Evolutionary conservation across 2,797 vertebrate genomes (phyloP), one percentile per base, ranked within the genome.

Genomic region (Peromyscus aztecus): DNA sequence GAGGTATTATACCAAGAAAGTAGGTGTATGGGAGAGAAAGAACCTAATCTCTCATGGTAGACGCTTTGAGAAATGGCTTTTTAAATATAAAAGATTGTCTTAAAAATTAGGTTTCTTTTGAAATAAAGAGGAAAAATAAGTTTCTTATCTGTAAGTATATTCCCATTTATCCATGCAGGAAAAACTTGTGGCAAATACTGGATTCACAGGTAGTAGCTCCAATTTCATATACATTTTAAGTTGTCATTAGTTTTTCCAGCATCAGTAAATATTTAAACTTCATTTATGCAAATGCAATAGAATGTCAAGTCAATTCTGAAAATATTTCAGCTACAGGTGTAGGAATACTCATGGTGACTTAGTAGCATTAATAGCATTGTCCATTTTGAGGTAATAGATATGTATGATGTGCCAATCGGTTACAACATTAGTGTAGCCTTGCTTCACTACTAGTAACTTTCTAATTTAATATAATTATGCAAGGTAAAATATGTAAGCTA

Each of bases 281-380:
- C 6, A 90, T 65, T 95, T 71, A 81, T 3, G 52, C 52, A 43
- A 67, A 94, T 43, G 46, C 37, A 92, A 0, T 77, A 86, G 16
- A 67, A 85, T 73, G 34, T 52, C 52, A 89, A 94, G 43, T 63
- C 12, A 94, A 63, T 61, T 69, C 57, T 49, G 80, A 95, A 96
- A 49, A 40, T 12, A 63, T 73, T 89, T 63, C 11, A 46, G 40
- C 3, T 89, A 49, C 65, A 87, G 84, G 6, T 4, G 61, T 40
- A 57, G 23, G 2, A 81, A 6, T 27, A 24, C 13, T 94, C 73
- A 82, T 59, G 85, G 75, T 85, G 37, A 78, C 24, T 40, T 65
- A 80, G 21, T 61, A 83, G 37, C 78, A 85, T 43, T 89, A 49
- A 82, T 65, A 92, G 52, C 63, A 57, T 9, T 52, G 40, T 40